Evolutionary conservation across 2,888 invertebrate genomes (phyloP).

Genomic region (Nemotelus pantherinus): DNA sequence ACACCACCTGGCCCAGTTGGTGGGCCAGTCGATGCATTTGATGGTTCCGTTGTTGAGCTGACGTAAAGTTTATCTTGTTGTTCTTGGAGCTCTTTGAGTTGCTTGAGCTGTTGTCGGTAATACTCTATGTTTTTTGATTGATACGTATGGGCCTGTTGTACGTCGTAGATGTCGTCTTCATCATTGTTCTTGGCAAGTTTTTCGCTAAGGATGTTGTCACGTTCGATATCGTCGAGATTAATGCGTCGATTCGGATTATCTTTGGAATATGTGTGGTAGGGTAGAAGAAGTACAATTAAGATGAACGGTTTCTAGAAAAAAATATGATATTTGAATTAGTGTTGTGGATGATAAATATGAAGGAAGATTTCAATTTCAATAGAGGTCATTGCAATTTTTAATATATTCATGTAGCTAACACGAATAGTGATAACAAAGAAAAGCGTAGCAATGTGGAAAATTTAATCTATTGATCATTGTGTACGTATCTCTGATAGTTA

Average conservation of each 20-base stretch:
- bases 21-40: neutral
- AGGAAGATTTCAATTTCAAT: too few species aligned
- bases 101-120: conserved; percentile 34
- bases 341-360: too few species aligned
- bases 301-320: conserved; percentile 46
- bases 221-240: conserved; percentile 79
- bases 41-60: neutral
- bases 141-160: conserved; percentile 47
- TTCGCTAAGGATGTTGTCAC: conserved; percentile 74
- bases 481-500: too few species aligned
- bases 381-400: too few species aligned
- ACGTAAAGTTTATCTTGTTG: neutral
- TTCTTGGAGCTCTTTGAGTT: conserved; percentile 30
- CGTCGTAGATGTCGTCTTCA: conserved; percentile 21
- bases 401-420: too few species aligned
- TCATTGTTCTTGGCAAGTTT: conserved; percentile 66
- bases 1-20: conserved; percentile 38
- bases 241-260: conserved; percentile 66
- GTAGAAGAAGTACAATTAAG: conserved; percentile 45
- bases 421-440: too few species aligned
- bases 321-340: neutral
- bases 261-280: conserved; percentile 46
- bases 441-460: too few species aligned
- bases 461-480: too few species aligned
- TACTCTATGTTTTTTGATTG: conserved; percentile 42